Conservation (phyloP, 2,888 invertebrate species). For the Marronus borbonicus region DNA sequence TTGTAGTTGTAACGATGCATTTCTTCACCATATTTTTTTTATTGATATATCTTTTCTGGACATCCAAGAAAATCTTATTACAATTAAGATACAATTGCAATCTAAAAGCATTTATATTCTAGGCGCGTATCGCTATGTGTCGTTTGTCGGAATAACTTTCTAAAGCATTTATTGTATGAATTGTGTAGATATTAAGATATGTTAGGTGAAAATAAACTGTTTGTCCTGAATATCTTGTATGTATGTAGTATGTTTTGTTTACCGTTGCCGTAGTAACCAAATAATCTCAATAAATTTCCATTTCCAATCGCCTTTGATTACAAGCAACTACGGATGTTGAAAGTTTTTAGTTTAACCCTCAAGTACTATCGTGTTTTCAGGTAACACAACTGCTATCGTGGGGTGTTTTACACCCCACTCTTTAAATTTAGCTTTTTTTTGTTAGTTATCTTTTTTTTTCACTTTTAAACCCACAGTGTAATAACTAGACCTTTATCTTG, state of each 20-base stretch:
- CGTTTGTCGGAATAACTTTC: neutral
- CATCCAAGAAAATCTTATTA: neutral
- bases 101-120: conserved; percentile 2
- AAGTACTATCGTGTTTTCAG: no score
- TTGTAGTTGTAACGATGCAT: neutral
- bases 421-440: no score
- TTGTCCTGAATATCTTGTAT: conserved; percentile 1
- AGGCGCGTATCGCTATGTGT: conserved; percentile 36
- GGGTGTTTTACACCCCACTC: no score
- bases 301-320: no score
- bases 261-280: neutral
- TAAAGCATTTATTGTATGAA: conserved; percentile 6
- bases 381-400: no score
- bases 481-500: no score
- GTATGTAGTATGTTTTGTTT: neutral
- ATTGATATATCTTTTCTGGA: no score
- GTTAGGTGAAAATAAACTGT: conserved; percentile 25
- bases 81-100: neutral
- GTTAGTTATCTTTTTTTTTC: no score
- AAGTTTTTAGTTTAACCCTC: no score
- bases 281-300: no score
- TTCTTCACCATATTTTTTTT: neutral
- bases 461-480: no score
- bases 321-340: no score
- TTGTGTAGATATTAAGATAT: conserved; percentile 25